A percentile compares a stretch with the other conserved stretches of the same genome.
phyloP scores from a whole-genome alignment of 2,113 vertebrate species.

The rat (Rattus norvegicus) region GRCr8 NC_086022.1:140130501-140131000 shows the following conservation, averaged over 20 bases:
- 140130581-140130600: background rate
- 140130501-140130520: too few relatives aligned
- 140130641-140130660: background rate
- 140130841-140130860: background rate
- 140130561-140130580: too few relatives aligned
- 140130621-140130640: background rate
- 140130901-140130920: background rate
- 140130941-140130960: background rate
- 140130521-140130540: too few relatives aligned
- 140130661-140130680: background rate
- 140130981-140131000: background rate
- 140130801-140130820: background rate
- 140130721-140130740: background rate
- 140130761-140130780: background rate
- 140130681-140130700: constrained; percentile 22
- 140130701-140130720: background rate
- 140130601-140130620: background rate
- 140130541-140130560: too few relatives aligned
- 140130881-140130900: background rate
- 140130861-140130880: background rate
- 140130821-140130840: background rate
- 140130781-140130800: background rate
- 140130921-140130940: background rate
- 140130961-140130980: background rate
- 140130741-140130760: background rate